A percentile compares a stretch with the other conserved stretches of the same genome.
Conservation (phyloP, 2,113 vertebrate genomes). For the Menura novaehollandiae region DNA sequence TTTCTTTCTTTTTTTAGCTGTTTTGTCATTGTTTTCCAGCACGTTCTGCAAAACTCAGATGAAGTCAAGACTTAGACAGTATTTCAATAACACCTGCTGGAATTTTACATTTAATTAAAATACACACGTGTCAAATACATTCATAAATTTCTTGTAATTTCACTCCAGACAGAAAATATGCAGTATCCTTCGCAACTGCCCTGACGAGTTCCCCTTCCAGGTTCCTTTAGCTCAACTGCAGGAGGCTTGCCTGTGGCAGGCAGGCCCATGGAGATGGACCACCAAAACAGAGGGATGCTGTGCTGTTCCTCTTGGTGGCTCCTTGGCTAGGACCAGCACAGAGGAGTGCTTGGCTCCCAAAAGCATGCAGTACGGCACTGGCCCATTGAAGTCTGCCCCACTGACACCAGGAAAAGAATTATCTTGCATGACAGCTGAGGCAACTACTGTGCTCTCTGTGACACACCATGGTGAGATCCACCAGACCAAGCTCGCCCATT, state of each 20-base stretch:
- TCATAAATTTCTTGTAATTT: background rate
- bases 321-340: background rate
- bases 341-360: background rate
- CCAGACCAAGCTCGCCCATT: background rate
- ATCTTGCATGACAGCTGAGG: background rate
- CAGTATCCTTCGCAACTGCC: background rate
- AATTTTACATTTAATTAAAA: background rate
- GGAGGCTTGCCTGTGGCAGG: accelerated
- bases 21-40: background rate
- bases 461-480: background rate
- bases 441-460: background rate
- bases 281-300: background rate
- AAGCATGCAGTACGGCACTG: background rate
- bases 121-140: background rate
- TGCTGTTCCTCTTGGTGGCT: accelerated
- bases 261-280: background rate
- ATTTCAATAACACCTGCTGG: background rate
- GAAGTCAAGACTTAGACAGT: background rate
- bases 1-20: background rate
- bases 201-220: background rate
- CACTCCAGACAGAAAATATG: background rate
- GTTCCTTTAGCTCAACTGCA: background rate
- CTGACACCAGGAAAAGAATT: background rate
- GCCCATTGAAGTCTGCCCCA: background rate
- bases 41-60: background rate